Evolutionary conservation across 37 sponge, comb jelly and placozoan species (phyloP).

Genomic region (Spongilla lacustris): DNA sequence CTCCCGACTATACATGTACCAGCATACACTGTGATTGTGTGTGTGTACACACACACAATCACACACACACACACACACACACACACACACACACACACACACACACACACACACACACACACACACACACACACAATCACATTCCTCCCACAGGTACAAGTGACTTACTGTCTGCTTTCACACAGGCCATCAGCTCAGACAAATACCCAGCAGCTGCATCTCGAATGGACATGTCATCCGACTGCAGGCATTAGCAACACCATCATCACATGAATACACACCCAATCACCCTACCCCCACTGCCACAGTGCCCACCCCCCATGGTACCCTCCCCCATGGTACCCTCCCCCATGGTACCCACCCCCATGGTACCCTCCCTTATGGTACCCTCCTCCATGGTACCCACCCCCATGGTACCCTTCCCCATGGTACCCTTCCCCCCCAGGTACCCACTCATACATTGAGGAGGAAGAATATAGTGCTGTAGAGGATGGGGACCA

Average conservation of each 20-base stretch:
- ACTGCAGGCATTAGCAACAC: constrained; percentile 30
- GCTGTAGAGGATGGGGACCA: constrained; percentile 73
- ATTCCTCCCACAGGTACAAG: neutral
- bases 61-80: no score
- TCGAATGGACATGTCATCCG: constrained; percentile 75
- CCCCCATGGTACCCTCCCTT: neutral
- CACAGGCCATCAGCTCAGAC: constrained; percentile 35
- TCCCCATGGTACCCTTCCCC: neutral
- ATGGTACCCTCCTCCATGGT: neutral
- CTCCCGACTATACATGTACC: no score
- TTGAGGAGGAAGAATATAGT: constrained; percentile 53
- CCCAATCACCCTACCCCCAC: neutral
- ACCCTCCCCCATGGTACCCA: neutral
- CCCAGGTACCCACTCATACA: constrained; percentile 22
- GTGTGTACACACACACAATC: no score
- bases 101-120: neutral
- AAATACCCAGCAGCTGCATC: constrained; percentile 73
- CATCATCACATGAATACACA: neutral
- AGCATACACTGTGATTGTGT: no score
- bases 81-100: no score
- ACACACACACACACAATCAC: neutral
- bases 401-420: no score
- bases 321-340: neutral
- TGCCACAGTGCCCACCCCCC: no score
- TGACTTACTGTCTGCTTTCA: constrained; percentile 34